These are phyloP conservation scores for Speoplatyrhinus poulsoni DNA, from an alignment of 2,113 vertebrate species.

Conservation along the genomic window DNA sequence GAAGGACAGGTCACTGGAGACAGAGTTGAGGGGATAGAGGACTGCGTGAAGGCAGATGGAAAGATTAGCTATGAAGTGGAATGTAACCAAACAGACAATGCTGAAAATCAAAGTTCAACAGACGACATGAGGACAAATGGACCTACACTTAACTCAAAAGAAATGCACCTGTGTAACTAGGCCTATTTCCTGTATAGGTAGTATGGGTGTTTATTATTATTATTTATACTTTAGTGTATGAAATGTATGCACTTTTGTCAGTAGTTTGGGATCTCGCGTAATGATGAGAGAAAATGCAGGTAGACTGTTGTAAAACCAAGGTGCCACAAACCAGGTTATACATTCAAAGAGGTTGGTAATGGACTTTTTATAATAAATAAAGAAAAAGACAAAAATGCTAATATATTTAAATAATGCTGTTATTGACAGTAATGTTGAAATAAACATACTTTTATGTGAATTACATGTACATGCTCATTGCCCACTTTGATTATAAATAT, in stretches of 20 bases:
- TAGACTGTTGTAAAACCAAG: conserved; percentile 58
- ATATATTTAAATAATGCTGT: conserved; percentile 65
- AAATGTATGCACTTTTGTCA: conserved; percentile 61
- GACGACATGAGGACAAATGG: conserved; percentile 39
- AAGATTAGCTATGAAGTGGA: conserved; percentile 50
- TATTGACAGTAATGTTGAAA: conserved; percentile 67
- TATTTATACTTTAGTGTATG: conserved; percentile 28
- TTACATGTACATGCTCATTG: conserved; percentile 62
- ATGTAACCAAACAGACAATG: conserved; percentile 11
- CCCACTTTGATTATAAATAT: conserved; percentile 66
- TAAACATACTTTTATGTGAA: conserved; percentile 66
- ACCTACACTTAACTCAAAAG: conserved; percentile 43
- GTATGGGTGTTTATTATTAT: conserved; percentile 24
- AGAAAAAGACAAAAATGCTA: conserved; percentile 30
- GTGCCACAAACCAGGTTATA: conserved; percentile 70
- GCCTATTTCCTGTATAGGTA: conserved; percentile 7
- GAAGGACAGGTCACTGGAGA: conserved; percentile 48
- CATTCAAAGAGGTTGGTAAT: conserved; percentile 65
- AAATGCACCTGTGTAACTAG: conserved; percentile 46
- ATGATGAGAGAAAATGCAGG: conserved; percentile 37
- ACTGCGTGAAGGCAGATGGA: conserved; percentile 24
- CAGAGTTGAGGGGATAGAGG: conserved; percentile 56
- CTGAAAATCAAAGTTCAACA: conserved; percentile 19
- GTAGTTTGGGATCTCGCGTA: conserved; percentile 35
- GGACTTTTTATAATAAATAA: conserved; percentile 32